These are phyloP conservation scores for Stigmatopora argus DNA, from an alignment of 2,113 vertebrate genomes.

Conservation along the genomic window DNA sequence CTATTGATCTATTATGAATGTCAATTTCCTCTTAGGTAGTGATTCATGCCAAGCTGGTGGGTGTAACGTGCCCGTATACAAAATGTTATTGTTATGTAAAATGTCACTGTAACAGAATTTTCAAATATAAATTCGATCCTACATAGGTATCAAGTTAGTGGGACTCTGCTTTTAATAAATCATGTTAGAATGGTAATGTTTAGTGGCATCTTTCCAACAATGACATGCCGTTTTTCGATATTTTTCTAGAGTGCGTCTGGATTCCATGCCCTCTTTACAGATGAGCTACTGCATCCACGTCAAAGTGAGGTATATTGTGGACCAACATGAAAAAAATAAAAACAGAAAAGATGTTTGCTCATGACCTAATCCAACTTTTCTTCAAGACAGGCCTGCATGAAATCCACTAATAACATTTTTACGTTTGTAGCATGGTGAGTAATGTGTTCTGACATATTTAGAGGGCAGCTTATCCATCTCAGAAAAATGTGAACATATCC, in stretches of 20 bases:
- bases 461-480: background rate
- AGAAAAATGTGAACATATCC: background rate
- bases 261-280: background rate
- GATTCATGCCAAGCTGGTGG: constrained; percentile 13
- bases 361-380: background rate
- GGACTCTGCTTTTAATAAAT: background rate
- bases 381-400: background rate
- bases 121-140: background rate
- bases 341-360: background rate
- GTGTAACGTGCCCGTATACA: background rate
- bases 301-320: background rate
- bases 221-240: background rate
- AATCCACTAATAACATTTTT: constrained; percentile 2
- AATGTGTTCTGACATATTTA: constrained; percentile 5
- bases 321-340: background rate
- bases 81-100: background rate
- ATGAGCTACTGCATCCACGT: background rate
- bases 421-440: background rate
- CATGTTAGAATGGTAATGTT: background rate
- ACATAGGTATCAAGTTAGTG: background rate
- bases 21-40: constrained; percentile 22
- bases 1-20: constrained; percentile 58
- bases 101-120: background rate
- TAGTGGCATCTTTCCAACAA: background rate
- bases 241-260: background rate